Conservation (phyloP, 1,140 invertebrate genomes). For the Temnothorax longispinosus region DNA sequence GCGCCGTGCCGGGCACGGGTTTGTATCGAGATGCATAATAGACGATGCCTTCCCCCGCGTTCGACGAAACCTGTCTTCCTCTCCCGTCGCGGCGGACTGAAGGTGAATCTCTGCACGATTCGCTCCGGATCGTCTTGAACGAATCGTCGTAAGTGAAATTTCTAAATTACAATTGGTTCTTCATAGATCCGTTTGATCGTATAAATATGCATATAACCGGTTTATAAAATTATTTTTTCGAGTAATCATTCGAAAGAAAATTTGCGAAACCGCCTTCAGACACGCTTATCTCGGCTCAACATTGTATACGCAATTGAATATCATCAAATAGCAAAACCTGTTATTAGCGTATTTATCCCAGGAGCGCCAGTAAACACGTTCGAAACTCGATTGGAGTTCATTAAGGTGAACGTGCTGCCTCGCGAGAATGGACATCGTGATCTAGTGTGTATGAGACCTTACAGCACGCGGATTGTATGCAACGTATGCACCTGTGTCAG, state of each 20-base stretch:
- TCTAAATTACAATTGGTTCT: neutral
- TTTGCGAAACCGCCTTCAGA: neutral
- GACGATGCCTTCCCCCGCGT: conserved; percentile 40
- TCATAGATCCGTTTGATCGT: neutral
- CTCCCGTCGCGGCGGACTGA: neutral
- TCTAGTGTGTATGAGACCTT: conserved; percentile 5
- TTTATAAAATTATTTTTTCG: neutral
- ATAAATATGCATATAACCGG: neutral
- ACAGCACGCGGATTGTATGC: neutral
- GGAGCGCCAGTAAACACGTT: neutral
- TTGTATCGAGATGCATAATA: conserved; percentile 61
- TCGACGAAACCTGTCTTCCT: conserved; percentile 32
- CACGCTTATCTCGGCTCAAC: neutral
- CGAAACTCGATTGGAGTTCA: conserved; percentile 33
- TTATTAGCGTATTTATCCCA: conserved; percentile 14
- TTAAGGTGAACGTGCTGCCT: conserved; percentile 14
- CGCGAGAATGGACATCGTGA: conserved; percentile 21
- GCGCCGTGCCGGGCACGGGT: conserved; percentile 56
- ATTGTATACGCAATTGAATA: conserved; percentile 12
- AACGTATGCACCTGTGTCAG: conserved; percentile 67
- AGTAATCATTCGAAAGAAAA: neutral
- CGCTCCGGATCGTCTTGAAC: neutral
- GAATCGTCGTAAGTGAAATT: neutral
- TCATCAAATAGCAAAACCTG: neutral
- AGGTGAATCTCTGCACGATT: neutral